Evolutionary conservation across 2,797 vertebrate genomes (phyloP).

Genomic region (Tapera naevia): DNA sequence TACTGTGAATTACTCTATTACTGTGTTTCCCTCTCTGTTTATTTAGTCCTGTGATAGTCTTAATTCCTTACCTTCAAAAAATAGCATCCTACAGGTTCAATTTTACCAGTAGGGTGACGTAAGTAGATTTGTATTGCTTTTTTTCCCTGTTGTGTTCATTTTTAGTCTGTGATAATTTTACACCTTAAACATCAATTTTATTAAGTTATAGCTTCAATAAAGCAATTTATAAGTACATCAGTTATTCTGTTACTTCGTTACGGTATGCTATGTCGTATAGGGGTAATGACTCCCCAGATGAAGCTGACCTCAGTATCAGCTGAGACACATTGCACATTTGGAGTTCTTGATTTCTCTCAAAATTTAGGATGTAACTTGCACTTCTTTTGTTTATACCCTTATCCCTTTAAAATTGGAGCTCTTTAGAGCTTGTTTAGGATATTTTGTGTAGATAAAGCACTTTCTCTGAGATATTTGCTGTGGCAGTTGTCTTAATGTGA

Average conservation of each 20-base stretch:
- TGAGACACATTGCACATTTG: neutral
- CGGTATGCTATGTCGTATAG: neutral
- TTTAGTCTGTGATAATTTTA: slow-evolving; percentile 5
- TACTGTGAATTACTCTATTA: slow-evolving; percentile 40
- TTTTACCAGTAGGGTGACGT: neutral
- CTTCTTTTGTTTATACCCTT: neutral
- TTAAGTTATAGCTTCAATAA: slow-evolving; percentile 46
- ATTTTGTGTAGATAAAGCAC: slow-evolving; percentile 30
- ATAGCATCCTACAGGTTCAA: neutral
- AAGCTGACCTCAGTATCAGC: neutral
- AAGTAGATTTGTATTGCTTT: slow-evolving; percentile 16
- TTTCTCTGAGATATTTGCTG: slow-evolving; percentile 24
- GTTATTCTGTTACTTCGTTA: neutral
- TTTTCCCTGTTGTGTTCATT: neutral
- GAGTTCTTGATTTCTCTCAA: neutral
- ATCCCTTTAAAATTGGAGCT: neutral
- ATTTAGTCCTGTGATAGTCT: slow-evolving; percentile 19
- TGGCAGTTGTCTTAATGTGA: slow-evolving; percentile 38
- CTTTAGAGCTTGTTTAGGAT: neutral
- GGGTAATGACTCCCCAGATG: neutral
- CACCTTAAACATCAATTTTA: neutral
- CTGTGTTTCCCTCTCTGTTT: slow-evolving; percentile 24
- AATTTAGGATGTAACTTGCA: neutral
- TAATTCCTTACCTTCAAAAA: neutral
- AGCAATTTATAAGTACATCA: slow-evolving; percentile 12